Evolutionary conservation across 2,888 invertebrate genomes (phyloP).

Genomic region (Meiosimyza platycephala): DNA sequence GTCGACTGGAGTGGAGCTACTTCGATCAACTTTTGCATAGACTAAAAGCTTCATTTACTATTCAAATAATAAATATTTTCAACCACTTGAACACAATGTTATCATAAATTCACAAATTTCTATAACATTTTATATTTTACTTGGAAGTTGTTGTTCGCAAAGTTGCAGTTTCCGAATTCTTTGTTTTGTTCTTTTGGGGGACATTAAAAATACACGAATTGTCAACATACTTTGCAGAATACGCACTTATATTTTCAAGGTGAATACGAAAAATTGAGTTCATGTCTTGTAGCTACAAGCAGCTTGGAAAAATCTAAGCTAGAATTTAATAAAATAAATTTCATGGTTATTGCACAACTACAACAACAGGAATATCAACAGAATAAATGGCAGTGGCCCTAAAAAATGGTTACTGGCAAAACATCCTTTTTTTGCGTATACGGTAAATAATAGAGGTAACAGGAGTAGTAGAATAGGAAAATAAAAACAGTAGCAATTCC

Average conservation of each 20-base stretch:
- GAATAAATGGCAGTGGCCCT: too few species aligned
- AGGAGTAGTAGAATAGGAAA: too few species aligned
- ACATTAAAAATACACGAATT: constrained; percentile 30
- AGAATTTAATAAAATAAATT: background rate
- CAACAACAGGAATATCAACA: constrained; percentile 4
- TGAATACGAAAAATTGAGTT: too few species aligned
- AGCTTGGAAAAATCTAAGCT: too few species aligned
- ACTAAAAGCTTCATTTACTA: constrained; percentile 7
- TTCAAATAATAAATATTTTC: constrained; percentile 21
- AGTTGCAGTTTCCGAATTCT: too few species aligned
- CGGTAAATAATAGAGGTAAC: too few species aligned
- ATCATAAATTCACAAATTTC: constrained; percentile 10
- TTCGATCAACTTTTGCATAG: background rate
- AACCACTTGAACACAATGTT: background rate
- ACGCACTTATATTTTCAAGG: too few species aligned
- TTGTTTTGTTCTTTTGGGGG: background rate
- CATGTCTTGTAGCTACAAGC: too few species aligned
- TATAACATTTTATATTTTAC: background rate
- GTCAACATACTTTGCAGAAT: constrained; percentile 13
- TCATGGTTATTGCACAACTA: background rate
- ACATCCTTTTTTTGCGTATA: too few species aligned
- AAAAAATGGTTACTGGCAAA: too few species aligned
- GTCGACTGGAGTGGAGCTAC: background rate
- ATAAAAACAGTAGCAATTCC: too few species aligned
- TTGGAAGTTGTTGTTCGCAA: too few species aligned